Conservation (phyloP, 2,797 vertebrate species). For the Ctenopoma kingsleyae region DNA sequence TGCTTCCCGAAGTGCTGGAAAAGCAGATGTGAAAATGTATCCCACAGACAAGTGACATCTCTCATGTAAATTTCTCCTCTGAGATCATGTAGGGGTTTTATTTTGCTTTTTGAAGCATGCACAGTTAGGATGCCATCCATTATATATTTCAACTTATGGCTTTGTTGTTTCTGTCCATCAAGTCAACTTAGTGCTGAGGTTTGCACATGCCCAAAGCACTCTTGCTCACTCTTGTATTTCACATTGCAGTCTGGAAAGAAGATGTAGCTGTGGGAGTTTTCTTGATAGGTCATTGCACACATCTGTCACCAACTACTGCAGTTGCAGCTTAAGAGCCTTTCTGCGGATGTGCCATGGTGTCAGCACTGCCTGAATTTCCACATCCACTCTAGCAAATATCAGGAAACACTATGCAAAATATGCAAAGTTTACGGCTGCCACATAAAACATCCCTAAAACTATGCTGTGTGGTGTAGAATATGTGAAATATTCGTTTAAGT, state of each 20-base stretch:
- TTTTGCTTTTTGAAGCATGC: conserved; percentile 45
- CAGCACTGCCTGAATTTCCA: conserved; percentile 47
- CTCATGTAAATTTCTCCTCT: conserved; percentile 9
- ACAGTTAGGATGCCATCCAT: conserved; percentile 61
- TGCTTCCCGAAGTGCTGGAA: conserved; percentile 1
- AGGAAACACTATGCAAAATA: conserved; percentile 66
- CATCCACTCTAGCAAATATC: conserved; percentile 40
- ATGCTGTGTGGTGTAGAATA: conserved; percentile 36
- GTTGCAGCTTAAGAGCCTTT: conserved; percentile 72
- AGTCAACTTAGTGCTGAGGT: conserved; percentile 73
- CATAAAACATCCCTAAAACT: conserved; percentile 49
- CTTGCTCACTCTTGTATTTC: conserved; percentile 71
- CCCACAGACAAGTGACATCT: conserved; percentile 22
- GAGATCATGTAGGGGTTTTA: conserved; percentile 35
- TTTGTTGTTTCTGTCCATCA: conserved; percentile 75
- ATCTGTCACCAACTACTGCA: conserved; percentile 76
- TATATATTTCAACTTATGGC: conserved; percentile 65
- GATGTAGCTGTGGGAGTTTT: conserved; percentile 75
- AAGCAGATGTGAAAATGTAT: conserved; percentile 17
- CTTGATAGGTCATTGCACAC: conserved; percentile 81
- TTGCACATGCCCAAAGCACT: conserved; percentile 75
- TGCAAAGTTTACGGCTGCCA: conserved; percentile 47
- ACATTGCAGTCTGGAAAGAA: conserved; percentile 61
- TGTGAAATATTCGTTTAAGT: conserved; percentile 75
- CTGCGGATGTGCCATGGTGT: conserved; percentile 58